These are phyloP conservation scores for Petroica traversi DNA, from an alignment of 2,113 vertebrate genomes.

Conservation along the genomic window DNA sequence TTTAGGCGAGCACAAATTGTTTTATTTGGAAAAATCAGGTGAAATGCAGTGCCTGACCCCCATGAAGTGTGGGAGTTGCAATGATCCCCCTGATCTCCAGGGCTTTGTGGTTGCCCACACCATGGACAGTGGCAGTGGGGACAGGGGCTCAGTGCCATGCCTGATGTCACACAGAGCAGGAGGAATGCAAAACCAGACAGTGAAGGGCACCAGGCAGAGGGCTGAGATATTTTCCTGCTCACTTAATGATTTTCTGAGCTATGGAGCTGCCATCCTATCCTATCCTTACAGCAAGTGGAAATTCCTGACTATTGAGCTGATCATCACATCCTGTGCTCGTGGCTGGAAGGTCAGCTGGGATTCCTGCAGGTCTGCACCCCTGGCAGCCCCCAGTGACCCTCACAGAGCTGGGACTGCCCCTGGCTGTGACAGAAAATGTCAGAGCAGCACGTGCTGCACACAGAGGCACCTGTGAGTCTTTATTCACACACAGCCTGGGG, in stretches of 20 bases:
- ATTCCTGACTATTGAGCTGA: neutral
- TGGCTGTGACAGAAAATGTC: neutral
- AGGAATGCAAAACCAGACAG: neutral
- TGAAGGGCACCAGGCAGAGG: neutral
- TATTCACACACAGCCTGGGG: neutral
- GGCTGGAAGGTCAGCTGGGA: neutral
- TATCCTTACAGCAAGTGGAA: neutral
- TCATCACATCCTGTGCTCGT: neutral
- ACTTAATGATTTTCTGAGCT: neutral
- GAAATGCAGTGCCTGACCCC: neutral
- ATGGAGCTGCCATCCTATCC: neutral
- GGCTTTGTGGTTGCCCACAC: neutral
- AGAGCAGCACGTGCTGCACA: neutral
- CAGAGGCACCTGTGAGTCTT: neutral
- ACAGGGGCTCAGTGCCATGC: neutral
- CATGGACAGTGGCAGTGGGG: neutral
- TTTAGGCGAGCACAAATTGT: neutral
- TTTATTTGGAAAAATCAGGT: neutral
- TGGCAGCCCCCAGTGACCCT: neutral
- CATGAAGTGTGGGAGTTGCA: neutral
- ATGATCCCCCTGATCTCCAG: fast-evolving
- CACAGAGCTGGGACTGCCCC: neutral
- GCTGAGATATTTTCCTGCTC: neutral
- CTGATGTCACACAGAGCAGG: neutral
- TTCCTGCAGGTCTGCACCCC: neutral